phyloP scores from a whole-genome alignment of 2,797 vertebrate genomes.

The Myiotriccus ornatus region DNA sequence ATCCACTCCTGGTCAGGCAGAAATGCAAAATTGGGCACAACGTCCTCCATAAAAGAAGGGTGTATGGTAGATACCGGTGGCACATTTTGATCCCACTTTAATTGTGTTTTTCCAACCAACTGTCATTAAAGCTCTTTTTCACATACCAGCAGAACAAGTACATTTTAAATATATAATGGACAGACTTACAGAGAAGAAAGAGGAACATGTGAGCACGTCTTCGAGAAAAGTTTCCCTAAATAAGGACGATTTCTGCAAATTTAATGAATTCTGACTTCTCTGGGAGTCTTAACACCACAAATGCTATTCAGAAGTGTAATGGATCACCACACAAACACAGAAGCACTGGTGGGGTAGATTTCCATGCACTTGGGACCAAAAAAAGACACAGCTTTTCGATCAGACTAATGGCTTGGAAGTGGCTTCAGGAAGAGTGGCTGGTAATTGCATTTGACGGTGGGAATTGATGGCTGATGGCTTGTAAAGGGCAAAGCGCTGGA shows the following conservation, averaged over 20 bases:
- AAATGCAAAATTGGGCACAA: neutral
- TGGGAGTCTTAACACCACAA: neutral
- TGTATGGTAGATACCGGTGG: neutral
- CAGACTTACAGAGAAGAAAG: neutral
- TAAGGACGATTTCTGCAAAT: neutral
- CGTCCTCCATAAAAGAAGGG: neutral
- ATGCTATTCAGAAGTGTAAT: neutral
- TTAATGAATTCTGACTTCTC: neutral
- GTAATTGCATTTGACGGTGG: constrained; percentile 50
- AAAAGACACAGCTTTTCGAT: constrained; percentile 49
- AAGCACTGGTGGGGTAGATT: neutral
- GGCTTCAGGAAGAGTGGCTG: constrained; percentile 31
- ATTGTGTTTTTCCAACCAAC: neutral
- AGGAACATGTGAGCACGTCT: neutral
- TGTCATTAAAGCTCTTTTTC: neutral
- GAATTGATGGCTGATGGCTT: constrained; percentile 67
- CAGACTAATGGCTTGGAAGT: constrained; percentile 55
- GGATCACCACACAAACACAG: neutral
- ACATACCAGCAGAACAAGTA: neutral
- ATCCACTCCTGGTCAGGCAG: neutral
- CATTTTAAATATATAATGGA: neutral
- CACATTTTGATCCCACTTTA: neutral
- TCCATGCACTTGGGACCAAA: neutral
- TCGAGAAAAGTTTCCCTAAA: neutral
- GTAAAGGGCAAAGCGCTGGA: constrained; percentile 56